Evolutionary conservation across 2,113 vertebrate species (phyloP).

Genomic region (Mesembrinibis cayennensis): DNA sequence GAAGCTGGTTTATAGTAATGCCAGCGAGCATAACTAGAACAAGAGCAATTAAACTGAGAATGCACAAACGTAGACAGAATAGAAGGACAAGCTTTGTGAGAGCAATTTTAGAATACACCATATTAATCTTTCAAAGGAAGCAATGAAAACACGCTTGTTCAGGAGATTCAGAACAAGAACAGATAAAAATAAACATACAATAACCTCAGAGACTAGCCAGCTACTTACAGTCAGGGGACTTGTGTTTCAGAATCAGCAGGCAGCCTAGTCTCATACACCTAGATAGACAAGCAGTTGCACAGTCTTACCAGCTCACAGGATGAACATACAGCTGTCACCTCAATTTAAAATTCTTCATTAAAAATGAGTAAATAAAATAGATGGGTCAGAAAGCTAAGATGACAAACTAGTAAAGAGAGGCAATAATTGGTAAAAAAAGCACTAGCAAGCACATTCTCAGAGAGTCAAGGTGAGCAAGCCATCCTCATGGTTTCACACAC

Average conservation of each 20-base stretch:
- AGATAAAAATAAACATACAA: background rate
- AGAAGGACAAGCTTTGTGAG: background rate
- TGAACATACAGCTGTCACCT: background rate
- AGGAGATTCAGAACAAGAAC: background rate
- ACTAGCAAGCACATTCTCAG: background rate
- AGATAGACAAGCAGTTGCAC: background rate
- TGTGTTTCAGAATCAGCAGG: background rate
- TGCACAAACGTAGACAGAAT: background rate
- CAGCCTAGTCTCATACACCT: background rate
- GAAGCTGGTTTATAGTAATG: conserved; percentile 38
- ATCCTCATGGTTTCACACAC: background rate
- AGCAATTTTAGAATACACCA: background rate
- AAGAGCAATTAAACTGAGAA: conserved; percentile 38
- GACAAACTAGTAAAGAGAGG: background rate
- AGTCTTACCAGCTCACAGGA: background rate
- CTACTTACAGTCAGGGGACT: background rate
- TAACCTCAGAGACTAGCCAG: background rate
- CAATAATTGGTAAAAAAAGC: background rate
- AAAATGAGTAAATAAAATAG: background rate
- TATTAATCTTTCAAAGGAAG: conserved; percentile 12
- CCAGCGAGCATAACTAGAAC: conserved; percentile 14
- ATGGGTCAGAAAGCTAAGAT: background rate
- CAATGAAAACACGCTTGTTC: background rate
- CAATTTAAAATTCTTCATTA: background rate
- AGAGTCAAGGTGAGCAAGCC: background rate